phyloP scores from a whole-genome alignment of 2,113 vertebrate species.

The Ptilorrhoa leucosticta region DNA sequence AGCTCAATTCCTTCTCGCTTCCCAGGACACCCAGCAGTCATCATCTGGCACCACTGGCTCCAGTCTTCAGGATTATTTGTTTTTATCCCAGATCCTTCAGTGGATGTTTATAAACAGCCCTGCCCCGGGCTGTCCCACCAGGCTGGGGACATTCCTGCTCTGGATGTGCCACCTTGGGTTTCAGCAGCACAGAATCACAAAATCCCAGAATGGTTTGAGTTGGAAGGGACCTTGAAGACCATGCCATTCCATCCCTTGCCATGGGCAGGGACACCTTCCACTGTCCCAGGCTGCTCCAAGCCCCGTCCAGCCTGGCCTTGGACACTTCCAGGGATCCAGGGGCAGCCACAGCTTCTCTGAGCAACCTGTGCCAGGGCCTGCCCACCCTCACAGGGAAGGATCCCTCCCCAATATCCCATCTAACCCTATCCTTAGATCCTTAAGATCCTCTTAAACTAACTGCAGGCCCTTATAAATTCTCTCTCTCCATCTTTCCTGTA shows the following conservation, averaged over 20 bases:
- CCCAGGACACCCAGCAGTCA: not conserved
- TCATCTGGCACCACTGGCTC: not conserved
- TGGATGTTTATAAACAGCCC: not conserved
- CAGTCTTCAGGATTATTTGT: not conserved
- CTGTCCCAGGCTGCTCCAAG: not conserved
- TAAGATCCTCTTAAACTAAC: not conserved
- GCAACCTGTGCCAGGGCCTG: not conserved
- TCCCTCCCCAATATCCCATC: accelerated
- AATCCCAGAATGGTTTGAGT: not conserved
- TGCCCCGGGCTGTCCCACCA: not conserved
- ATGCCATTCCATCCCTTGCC: too few species aligned
- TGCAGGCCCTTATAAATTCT: not conserved
- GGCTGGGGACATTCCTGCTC: not conserved
- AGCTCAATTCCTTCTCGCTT: not conserved
- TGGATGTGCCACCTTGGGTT: not conserved
- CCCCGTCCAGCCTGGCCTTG: not conserved
- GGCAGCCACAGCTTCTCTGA: not conserved
- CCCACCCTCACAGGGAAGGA: accelerated
- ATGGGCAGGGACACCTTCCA: not conserved
- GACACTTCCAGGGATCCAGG: not conserved
- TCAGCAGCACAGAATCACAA: not conserved
- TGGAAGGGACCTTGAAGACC: not conserved
- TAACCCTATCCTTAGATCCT: not conserved
- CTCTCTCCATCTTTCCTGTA: not conserved
- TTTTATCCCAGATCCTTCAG: not conserved